A percentile compares a stretch with the other conserved stretches of the same genome.
phyloP scores from a whole-genome alignment of 1,140 invertebrate species.

The Ctenoplectra terminalis region DNA sequence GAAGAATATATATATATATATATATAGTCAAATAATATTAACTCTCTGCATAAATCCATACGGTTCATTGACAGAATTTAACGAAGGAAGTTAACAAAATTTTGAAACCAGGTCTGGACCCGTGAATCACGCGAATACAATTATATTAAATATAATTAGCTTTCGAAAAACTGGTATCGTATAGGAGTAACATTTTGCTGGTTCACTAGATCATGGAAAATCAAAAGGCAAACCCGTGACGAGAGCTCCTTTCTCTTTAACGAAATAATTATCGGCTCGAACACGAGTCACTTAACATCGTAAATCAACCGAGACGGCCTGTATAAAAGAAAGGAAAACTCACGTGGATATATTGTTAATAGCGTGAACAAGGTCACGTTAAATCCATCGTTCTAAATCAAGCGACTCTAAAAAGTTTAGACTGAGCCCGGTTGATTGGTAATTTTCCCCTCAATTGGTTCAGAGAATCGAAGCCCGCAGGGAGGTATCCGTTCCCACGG shows the following conservation, averaged over 20 bases:
- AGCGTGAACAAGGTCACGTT: neutral
- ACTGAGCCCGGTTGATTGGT: constrained; percentile 64
- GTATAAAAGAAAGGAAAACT: neutral
- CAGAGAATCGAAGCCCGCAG: constrained; percentile 70
- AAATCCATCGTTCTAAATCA: constrained; percentile 59
- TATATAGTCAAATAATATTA: no score
- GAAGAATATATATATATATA: no score
- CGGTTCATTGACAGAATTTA: neutral
- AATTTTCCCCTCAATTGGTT: constrained; percentile 72
- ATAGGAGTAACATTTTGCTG: neutral
- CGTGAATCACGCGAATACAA: neutral
- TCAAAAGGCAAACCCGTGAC: neutral
- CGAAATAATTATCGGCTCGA: constrained; percentile 8
- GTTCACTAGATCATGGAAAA: neutral
- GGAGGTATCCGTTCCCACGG: constrained; percentile 61
- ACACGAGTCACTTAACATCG: neutral
- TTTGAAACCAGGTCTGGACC: neutral
- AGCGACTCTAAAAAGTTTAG: constrained; percentile 64
- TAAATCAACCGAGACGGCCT: neutral
- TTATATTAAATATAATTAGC: neutral
- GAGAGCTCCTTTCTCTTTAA: neutral
- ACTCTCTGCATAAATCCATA: neutral
- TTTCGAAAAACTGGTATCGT: neutral
- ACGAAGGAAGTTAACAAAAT: neutral
- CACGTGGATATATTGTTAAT: neutral